These are phyloP conservation scores for Blastobasis lacticolella DNA, from an alignment of 2,888 invertebrate species.

Conservation along the genomic window DNA sequence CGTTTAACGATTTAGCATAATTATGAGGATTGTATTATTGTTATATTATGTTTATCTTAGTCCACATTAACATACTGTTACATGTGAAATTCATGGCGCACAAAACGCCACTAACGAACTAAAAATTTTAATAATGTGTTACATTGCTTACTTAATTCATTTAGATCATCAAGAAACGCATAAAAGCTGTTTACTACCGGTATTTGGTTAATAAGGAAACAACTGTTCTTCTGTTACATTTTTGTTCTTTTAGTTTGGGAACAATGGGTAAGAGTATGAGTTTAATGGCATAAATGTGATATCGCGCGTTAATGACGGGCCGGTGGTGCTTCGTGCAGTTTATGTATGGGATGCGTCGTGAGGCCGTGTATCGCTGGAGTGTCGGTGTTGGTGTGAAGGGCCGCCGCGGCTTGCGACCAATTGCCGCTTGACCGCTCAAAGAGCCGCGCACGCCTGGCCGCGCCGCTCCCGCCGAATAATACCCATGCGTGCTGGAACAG, in stretches of 20 bases:
- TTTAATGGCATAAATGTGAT: too few species aligned
- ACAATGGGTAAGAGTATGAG: too few species aligned
- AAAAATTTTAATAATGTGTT: constrained; percentile 46
- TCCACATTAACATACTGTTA: constrained; percentile 44
- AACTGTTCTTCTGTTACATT: constrained; percentile 25
- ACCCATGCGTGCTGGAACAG: constrained; percentile 60
- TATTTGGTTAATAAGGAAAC: constrained; percentile 39
- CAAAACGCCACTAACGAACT: constrained; percentile 38
- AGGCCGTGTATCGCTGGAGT: too few species aligned
- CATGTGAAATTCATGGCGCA: constrained; percentile 36
- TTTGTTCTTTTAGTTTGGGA: neutral
- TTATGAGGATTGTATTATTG: constrained; percentile 46
- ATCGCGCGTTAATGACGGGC: too few species aligned
- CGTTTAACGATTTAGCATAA: constrained; percentile 60
- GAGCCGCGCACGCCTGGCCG: constrained; percentile 23
- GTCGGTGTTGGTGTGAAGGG: constrained; percentile 15
- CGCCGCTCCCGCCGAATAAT: constrained; percentile 44
- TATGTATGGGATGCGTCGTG: too few species aligned
- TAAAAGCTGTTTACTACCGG: constrained; percentile 43
- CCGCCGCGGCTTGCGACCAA: constrained; percentile 31
- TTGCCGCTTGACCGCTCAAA: constrained; percentile 42
- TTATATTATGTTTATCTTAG: constrained; percentile 39
- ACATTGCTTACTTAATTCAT: constrained; percentile 47
- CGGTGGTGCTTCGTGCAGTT: too few species aligned
- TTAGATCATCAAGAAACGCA: constrained; percentile 47